Base-by-base conservation (phyloP, 2,888 invertebrate species). In the Hirudinaria manillensis region DNA sequence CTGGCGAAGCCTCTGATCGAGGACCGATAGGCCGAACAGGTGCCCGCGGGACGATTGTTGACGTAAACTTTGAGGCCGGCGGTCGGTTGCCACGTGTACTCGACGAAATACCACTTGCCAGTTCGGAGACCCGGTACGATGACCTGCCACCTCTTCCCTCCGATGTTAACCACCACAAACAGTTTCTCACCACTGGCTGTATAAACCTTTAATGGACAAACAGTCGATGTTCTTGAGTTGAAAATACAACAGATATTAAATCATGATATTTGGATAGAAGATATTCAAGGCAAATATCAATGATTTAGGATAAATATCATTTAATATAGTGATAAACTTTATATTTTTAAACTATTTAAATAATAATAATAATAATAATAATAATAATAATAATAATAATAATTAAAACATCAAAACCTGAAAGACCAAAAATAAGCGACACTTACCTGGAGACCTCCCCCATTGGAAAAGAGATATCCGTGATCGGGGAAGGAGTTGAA, bases 81-180 rank as follows among this genome's bases (percentile, higher is more conserved):
- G 0, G n/a, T 16, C 0, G 68, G 81, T 71, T 83, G 82, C 84
- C 84, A 85, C 16, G 83, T 80, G 78, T 83, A 76, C 66, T 83
- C 81, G 0, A 84, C 78, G 32, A 81, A 80, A 73, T 83, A 81
- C 84, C 84, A 85, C 13, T 79, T 76, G 51, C 82, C 78, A 6
- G 77, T 70, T 21, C 75, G 76, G 51, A 83, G 68, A 19, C 77
- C 76, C 6, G 79, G 78, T 0, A 82, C 79, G 3, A 78, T 75
- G 6, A 82, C 82, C 19, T 79, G 78, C 84, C 84, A 85, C 21
- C 45, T 56, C 56, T 76, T 74, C 19, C 74, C 78, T 0, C 56
- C 71, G 13, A 51, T 38, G 21, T 77, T 65, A 10, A 83, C 82
- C 67, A 79, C 80, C n/a, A 82, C 80, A 38, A 80, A 78, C 36